These are phyloP conservation scores for Thaleichthys pacificus DNA, from an alignment of 2,797 vertebrate species.

Conservation along the genomic window DNA sequence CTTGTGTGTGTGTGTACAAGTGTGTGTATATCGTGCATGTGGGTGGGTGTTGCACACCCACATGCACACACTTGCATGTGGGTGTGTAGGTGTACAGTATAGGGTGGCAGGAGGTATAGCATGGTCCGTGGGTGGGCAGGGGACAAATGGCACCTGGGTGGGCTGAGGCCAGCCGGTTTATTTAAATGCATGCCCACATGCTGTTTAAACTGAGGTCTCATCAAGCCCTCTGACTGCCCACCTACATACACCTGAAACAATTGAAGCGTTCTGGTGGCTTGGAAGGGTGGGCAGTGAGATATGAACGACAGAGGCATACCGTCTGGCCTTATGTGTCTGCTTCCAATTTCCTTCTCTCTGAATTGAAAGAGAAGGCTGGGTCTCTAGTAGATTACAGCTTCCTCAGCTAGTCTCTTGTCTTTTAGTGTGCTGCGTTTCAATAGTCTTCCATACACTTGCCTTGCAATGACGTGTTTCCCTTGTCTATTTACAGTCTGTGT, in stretches of 20 bases:
- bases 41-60: not conserved
- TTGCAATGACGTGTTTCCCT: no score
- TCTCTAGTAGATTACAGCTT: no score
- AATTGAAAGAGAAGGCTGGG: no score
- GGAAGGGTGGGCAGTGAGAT: slow-evolving; percentile 33
- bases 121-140: slow-evolving; percentile 43
- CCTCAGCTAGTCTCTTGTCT: no score
- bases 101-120: slow-evolving; percentile 45
- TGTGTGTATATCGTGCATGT: not conserved
- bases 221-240: slow-evolving; percentile 62
- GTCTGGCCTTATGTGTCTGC: no score
- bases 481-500: no score
- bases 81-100: not conserved
- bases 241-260: slow-evolving; percentile 63
- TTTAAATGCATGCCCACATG: slow-evolving; percentile 68
- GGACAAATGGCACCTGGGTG: slow-evolving; percentile 34
- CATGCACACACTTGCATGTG: not conserved
- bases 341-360: slow-evolving; percentile 20
- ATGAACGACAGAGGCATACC: slow-evolving; percentile 44
- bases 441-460: no score
- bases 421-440: no score
- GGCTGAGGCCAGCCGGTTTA: slow-evolving; percentile 39
- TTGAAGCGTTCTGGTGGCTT: slow-evolving; percentile 42
- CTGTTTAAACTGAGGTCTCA: slow-evolving; percentile 72
- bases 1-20: slow-evolving; percentile 9